Percentiles rank a stretch among this genome's conserved stretches.
These are phyloP conservation scores for Agrochola macilenta DNA, from an alignment of 2,888 invertebrate genomes.

Conservation along the genomic window DNA sequence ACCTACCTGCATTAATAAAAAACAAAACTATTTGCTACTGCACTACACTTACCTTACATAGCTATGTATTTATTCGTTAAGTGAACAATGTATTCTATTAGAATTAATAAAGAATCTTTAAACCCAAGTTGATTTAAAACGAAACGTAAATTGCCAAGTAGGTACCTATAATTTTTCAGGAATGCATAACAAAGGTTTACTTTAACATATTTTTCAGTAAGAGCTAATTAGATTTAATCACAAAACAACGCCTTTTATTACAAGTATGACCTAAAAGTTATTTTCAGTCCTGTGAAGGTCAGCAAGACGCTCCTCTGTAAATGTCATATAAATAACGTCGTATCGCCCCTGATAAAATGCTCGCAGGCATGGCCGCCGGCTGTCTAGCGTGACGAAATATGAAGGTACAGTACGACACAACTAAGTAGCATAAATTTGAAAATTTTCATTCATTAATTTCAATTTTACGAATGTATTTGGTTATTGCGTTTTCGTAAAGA, in stretches of 20 bases:
- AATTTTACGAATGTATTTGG: too few relatives aligned
- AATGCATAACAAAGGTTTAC: too few relatives aligned
- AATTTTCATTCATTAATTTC: too few relatives aligned
- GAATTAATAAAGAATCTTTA: too few relatives aligned
- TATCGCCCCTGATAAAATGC: conserved; percentile 39
- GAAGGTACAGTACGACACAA: background rate
- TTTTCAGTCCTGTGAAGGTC: conserved; percentile 41
- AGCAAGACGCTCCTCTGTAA: conserved; percentile 39
- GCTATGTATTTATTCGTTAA: too few relatives aligned
- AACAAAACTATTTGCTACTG: too few relatives aligned
- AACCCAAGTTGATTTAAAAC: background rate
- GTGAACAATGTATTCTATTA: too few relatives aligned
- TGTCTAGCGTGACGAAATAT: conserved; percentile 22
- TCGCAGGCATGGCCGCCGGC: conserved; percentile 6
- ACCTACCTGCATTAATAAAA: too few relatives aligned
- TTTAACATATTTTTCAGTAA: background rate
- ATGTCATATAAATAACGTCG: conserved; percentile 57
- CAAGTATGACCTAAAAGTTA: conserved; percentile 15
- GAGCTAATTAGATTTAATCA: background rate
- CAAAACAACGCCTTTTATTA: background rate
- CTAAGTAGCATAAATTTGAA: too few relatives aligned
- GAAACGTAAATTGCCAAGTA: background rate
- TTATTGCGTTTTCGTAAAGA: too few relatives aligned
- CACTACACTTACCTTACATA: too few relatives aligned
- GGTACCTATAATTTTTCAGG: background rate